Evolutionary conservation across 2,888 invertebrate genomes (phyloP).

Genomic region (Meta bourneti): DNA sequence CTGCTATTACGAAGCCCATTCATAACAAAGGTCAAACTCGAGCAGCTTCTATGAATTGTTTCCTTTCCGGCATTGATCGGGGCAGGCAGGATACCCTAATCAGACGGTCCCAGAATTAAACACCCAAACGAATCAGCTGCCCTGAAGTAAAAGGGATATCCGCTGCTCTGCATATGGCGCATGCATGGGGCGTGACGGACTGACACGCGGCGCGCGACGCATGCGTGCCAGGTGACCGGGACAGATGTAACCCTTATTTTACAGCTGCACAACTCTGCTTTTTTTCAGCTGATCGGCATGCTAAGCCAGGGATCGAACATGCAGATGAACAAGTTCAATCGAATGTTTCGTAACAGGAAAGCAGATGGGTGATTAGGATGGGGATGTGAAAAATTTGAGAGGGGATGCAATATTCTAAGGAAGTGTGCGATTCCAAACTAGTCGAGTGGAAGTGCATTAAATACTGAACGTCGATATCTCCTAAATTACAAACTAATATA

Average conservation of each 20-base stretch:
- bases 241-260: slow-evolving; percentile 67
- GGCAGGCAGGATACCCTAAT: neutral
- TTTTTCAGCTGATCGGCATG: slow-evolving; percentile 42
- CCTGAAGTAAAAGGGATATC: slow-evolving; percentile 49
- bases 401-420: no score
- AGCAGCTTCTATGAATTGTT: slow-evolving; percentile 1
- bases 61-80: neutral
- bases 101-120: neutral
- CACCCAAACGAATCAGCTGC: slow-evolving; percentile 30
- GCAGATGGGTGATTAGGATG: slow-evolving; percentile 31
- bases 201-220: slow-evolving; percentile 47
- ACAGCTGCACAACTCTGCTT: slow-evolving; percentile 59
- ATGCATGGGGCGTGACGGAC: slow-evolving; percentile 58
- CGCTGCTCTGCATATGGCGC: slow-evolving; percentile 64
- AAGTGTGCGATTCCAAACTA: no score
- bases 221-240: slow-evolving; percentile 76
- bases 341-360: slow-evolving; percentile 1
- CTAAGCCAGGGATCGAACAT: slow-evolving; percentile 29
- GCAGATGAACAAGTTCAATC: neutral
- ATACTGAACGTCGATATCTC: no score
- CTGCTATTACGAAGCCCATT: neutral
- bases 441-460: no score
- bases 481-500: no score
- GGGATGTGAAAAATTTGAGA: no score
- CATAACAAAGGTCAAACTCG: slow-evolving; percentile 17